Percentiles rank a stretch among this genome's conserved stretches.
phyloP scores from a whole-genome alignment of 2,888 invertebrate species.

The Thumatha senex region DNA sequence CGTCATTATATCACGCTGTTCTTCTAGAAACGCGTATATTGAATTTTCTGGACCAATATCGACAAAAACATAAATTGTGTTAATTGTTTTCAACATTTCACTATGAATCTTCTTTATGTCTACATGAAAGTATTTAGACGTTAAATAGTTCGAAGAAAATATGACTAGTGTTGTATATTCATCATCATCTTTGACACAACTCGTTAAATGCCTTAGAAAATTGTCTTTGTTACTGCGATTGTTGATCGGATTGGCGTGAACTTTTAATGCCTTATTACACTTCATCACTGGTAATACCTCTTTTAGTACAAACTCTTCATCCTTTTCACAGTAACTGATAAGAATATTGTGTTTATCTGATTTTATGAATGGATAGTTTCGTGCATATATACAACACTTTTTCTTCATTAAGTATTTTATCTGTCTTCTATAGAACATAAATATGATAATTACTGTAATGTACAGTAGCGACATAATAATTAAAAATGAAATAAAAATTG shows the following conservation, averaged over 20 bases:
- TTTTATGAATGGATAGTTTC: slow-evolving; percentile 20
- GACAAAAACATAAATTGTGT: slow-evolving; percentile 66
- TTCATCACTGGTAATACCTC: slow-evolving; percentile 63
- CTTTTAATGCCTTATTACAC: slow-evolving; percentile 48
- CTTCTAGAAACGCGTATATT: slow-evolving; percentile 70
- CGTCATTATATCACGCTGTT: slow-evolving; percentile 61
- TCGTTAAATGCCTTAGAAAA: slow-evolving; percentile 42
- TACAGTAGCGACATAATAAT: slow-evolving; percentile 42
- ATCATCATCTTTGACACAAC: slow-evolving; percentile 43
- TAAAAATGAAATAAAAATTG: slow-evolving; percentile 46
- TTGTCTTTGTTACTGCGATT: slow-evolving; percentile 40
- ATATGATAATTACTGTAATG: slow-evolving; percentile 42
- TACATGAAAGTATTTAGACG: slow-evolving; percentile 65
- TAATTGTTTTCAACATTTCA: slow-evolving; percentile 65
- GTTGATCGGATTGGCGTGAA: slow-evolving; percentile 43
- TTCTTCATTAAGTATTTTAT: slow-evolving; percentile 47
- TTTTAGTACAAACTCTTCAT: slow-evolving; percentile 65
- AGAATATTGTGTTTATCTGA: slow-evolving; percentile 39
- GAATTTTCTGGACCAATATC: slow-evolving; percentile 74
- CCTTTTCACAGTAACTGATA: slow-evolving; percentile 58
- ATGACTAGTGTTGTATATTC: slow-evolving; percentile 53
- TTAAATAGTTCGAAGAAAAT: slow-evolving; percentile 73
- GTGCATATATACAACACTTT: slow-evolving; percentile 26
- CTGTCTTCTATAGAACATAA: slow-evolving; percentile 49
- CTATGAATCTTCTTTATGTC: slow-evolving; percentile 72